phyloP scores from a whole-genome alignment of 2,113 vertebrate species.

The Malurus cyaneus region DNA sequence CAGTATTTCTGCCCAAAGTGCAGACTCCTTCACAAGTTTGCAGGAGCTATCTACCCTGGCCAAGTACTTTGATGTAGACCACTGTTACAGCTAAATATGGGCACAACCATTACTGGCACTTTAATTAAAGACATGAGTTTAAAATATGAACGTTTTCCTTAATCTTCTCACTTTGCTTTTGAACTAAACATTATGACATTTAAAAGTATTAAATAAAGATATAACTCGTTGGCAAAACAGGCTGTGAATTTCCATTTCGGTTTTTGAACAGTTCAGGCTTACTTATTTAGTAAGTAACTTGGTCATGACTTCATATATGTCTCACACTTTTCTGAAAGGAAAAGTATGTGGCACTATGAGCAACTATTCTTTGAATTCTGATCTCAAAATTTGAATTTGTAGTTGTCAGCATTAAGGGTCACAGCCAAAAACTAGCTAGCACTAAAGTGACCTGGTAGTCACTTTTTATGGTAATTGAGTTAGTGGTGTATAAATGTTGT shows the following conservation, averaged over 20 bases:
- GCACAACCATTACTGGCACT: neutral
- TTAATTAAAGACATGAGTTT: rapidly evolving
- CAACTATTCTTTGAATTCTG: neutral
- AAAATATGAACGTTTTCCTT: neutral
- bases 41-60: neutral
- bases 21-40: neutral
- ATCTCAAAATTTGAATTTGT: neutral
- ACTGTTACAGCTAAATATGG: neutral
- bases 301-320: neutral
- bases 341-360: neutral
- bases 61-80: neutral
- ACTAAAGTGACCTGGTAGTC: neutral
- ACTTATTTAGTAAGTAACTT: neutral
- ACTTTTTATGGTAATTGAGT: neutral
- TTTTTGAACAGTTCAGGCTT: neutral
- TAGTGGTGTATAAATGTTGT: neutral
- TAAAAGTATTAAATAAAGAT: neutral
- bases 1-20: neutral
- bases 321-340: neutral
- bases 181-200: neutral
- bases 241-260: neutral
- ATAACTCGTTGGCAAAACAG: neutral
- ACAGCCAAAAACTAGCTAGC: neutral
- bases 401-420: neutral
- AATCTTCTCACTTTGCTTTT: neutral